phyloP scores from a whole-genome alignment of 2,888 invertebrate genomes.

The Tetanocera ferruginea region DNA sequence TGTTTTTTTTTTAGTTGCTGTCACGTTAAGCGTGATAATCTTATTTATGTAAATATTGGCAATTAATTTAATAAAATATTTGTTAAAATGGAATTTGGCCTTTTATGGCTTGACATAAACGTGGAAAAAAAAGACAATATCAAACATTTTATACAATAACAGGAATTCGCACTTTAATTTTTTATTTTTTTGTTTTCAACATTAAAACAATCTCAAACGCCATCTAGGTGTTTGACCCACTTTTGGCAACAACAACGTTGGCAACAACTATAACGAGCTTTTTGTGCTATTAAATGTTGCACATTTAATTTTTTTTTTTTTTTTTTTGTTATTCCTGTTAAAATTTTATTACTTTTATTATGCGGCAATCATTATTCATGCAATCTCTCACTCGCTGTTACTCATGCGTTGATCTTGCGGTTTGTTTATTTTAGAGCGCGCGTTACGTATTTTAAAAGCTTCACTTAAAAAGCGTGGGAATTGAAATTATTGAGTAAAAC shows the following conservation, averaged over 20 bases:
- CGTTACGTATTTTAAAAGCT: background rate
- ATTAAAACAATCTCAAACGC: slow-evolving; percentile 1
- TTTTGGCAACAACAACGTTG: background rate
- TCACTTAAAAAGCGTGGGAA: slow-evolving; percentile 5
- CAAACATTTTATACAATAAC: background rate
- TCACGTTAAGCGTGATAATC: slow-evolving; percentile 14
- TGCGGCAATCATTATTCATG: background rate
- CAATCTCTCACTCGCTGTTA: too few species aligned
- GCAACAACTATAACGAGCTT: too few species aligned
- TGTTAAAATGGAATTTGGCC: background rate
- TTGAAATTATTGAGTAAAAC: background rate
- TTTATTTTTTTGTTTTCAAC: background rate
- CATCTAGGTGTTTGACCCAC: slow-evolving; percentile 5
- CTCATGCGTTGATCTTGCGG: background rate
- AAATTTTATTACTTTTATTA: background rate
- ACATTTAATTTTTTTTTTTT: background rate
- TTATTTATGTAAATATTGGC: slow-evolving; percentile 2
- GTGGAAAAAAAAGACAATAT: background rate
- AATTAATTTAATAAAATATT: background rate
- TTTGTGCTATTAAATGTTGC: background rate
- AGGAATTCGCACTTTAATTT: background rate
- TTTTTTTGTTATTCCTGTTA: background rate
- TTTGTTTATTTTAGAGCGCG: background rate
- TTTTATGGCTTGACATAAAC: background rate
- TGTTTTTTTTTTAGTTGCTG: background rate